phyloP scores from a whole-genome alignment of 2,888 invertebrate species.

The Rotaria socialis region DNA sequence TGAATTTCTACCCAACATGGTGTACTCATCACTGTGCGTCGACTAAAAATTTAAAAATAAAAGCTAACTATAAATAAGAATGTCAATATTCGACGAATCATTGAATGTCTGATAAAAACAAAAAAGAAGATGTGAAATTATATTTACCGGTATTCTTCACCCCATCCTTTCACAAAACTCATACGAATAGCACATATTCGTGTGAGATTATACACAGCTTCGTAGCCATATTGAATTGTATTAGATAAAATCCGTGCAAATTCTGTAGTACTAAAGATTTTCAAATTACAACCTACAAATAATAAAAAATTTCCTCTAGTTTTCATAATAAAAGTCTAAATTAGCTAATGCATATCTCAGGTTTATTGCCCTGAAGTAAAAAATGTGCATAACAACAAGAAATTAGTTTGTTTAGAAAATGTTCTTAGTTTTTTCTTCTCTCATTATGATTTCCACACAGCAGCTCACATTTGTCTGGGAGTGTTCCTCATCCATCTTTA shows the following conservation, averaged over 20 bases:
- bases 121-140: too few species aligned
- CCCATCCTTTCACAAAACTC: conserved; percentile 80
- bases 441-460: too few species aligned
- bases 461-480: too few species aligned
- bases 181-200: conserved; percentile 99
- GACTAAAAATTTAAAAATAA: conserved; percentile 51
- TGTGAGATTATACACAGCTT: conserved; percentile 95
- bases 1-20: conserved; percentile 99
- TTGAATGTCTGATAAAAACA: background rate
- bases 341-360: too few species aligned
- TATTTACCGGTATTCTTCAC: conserved; percentile 42
- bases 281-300: conserved; percentile 75
- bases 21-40: conserved; percentile 96
- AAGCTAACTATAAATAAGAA: background rate
- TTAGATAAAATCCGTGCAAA: conserved; percentile 74
- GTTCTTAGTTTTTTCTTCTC: too few species aligned
- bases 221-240: conserved; percentile 94
- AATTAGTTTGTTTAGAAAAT: too few species aligned
- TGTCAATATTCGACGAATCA: background rate
- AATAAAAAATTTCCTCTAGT: background rate
- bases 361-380: too few species aligned
- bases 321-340: too few species aligned
- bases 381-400: too few species aligned
- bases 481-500: too few species aligned
- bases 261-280: conserved; percentile 96